These are phyloP conservation scores for Stenodera caucasica DNA, from an alignment of 2,888 invertebrate genomes.

Conservation along the genomic window DNA sequence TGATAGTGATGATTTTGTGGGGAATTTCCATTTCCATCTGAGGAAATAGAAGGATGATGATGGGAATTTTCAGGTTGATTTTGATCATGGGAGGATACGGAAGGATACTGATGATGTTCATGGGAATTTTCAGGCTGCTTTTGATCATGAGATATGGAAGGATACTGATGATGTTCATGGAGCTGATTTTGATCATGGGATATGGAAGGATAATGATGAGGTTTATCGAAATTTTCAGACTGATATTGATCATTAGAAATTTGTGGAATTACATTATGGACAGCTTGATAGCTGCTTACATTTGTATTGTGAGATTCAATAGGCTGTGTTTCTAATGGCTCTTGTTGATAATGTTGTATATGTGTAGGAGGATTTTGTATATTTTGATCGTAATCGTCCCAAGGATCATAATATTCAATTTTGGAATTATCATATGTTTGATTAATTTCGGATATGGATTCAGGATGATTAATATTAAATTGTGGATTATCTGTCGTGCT, in stretches of 20 bases:
- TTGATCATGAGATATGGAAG: neutral
- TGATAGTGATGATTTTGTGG: neutral
- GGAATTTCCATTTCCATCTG: neutral
- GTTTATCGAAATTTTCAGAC: neutral
- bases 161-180: neutral
- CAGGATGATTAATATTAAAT: slow-evolving; percentile 21
- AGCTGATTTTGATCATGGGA: slow-evolving; percentile 20
- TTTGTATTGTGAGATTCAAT: slow-evolving; percentile 52
- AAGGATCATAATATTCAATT: slow-evolving; percentile 65
- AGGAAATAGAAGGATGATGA: slow-evolving; percentile 10
- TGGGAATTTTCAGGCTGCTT: neutral
- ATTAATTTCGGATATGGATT: slow-evolving; percentile 10
- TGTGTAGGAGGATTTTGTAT: slow-evolving; percentile 15
- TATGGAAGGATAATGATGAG: neutral
- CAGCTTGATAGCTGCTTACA: slow-evolving; percentile 38
- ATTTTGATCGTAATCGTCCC: slow-evolving; percentile 66
- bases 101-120: slow-evolving; percentile 8
- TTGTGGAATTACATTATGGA: slow-evolving; percentile 27
- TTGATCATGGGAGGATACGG: slow-evolving; percentile 22
- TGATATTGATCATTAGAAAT: neutral
- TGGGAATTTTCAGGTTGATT: slow-evolving; percentile 30
- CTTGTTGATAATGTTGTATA: slow-evolving; percentile 15
- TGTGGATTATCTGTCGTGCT: slow-evolving; percentile 39
- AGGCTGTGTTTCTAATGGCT: slow-evolving; percentile 33
- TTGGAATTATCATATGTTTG: slow-evolving; percentile 18